phyloP scores from a whole-genome alignment of 2,113 vertebrate genomes.

The Panurus biarmicus region DNA sequence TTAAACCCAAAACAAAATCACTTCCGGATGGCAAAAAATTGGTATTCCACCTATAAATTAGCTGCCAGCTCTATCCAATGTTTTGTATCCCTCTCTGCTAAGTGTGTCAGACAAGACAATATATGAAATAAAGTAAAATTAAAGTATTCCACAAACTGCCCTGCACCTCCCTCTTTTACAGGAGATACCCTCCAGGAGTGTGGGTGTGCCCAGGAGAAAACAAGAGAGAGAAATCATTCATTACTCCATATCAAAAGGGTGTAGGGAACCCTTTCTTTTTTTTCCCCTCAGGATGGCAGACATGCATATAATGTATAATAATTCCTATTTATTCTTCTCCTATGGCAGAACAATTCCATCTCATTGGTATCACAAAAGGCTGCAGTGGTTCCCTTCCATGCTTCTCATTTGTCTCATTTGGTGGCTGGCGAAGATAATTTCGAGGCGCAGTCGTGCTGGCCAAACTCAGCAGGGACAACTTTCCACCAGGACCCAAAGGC shows the following conservation, averaged over 20 bases:
- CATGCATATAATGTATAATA: background rate
- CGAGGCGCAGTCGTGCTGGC: background rate
- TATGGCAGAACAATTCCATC: background rate
- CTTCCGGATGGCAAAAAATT: background rate
- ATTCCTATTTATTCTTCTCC: background rate
- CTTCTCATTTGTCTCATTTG: background rate
- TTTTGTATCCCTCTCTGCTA: background rate
- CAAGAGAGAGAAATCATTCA: background rate
- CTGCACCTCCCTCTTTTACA: background rate
- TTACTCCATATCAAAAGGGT: background rate
- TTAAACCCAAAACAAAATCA: background rate
- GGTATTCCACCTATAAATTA: background rate
- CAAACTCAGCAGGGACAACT: background rate
- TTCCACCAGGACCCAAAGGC: background rate
- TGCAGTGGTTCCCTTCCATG: background rate
- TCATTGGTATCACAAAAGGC: background rate
- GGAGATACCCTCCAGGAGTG: background rate
- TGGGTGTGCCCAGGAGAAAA: background rate
- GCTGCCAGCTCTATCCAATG: background rate
- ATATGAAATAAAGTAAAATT: background rate
- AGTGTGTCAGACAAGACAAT: background rate
- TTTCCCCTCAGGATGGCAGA: background rate
- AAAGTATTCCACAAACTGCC: background rate
- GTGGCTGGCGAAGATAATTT: background rate
- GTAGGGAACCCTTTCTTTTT: background rate